Base-by-base conservation (phyloP, 1,140 invertebrate species). In the Cydia pomonella region DNA sequence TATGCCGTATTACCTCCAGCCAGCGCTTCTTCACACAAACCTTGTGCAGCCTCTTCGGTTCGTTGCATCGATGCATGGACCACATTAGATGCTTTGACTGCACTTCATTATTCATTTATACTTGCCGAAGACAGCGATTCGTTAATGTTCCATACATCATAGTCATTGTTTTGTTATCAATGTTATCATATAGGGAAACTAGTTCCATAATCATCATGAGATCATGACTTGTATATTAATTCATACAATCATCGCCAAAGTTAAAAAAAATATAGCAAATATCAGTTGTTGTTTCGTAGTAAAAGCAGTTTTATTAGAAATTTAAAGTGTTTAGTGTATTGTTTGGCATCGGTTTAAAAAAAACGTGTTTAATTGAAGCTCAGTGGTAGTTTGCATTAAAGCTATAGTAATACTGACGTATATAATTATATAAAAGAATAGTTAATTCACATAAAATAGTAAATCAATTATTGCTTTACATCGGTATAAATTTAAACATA, bases 1-100 rank as follows among this genome's bases (percentile, higher is more conserved):
- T 84, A 92, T 92, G 91, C 85, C 83, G 88, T 78, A 75, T 78
- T 78, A 83, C 76, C 82, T 84, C 77, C 80, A 83, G 84, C 80
- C 91, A 84, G 85, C 86, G 84, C 83, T 85, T 82, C 84, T 82
- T 81, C 85, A 88, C 84, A 85, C 87, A 83, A 91, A 86, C 83
- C 77, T 84, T 82, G 82, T 84, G 81, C 83, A 80, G 74, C 81
- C 80, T 80, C 76, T 73, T 85, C 85, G 91, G 91, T 92, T 92
- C 89, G 91, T 92, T 90, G 91, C 89, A 89, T 87, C 79, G 76
- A 91, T 87, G 91, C 89, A 92, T 91, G 89, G 82, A 87, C 88
- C 89, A 91, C 89, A 84, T 77, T 91, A 91, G 89, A 90, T 80
- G 89, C 88, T 92, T 92, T 79, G 29, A 76, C 73, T 88, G 91